Evolutionary conservation across 2,888 invertebrate genomes (phyloP), one percentile per base, ranked within the genome.

Genomic region (Herminia tarsipennalis): DNA sequence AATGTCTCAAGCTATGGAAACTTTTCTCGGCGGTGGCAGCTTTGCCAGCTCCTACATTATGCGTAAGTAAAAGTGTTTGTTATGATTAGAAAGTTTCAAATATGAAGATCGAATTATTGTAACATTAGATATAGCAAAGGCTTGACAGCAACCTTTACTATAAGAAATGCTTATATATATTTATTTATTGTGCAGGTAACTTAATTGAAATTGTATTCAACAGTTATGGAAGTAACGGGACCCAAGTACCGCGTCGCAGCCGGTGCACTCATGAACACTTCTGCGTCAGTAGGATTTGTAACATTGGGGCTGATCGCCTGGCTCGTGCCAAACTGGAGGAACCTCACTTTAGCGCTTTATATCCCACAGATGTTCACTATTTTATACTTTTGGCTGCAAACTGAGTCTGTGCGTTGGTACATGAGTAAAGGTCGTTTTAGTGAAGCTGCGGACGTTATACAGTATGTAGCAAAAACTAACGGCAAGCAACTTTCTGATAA

Each of bases 331-430:
- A 90, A 94, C 34, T 97, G 97, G 96, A 92, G 95, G 49, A 77
- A 92, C 8, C 87, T 95, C 13, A 92, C 96, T 1, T 92, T 94
- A 43, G 92, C 94, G 3, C 83, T 95, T 5, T 96, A 96, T 70
- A 91, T 93, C 0, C 96, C 96, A 0, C 94, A 94, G 8, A 74
- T 95, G 3, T 77, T 95, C 0, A 93, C 95, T 14, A 78, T 96
- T 28, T 78, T 92, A n/a, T 95, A 95, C 72, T 93, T 94, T 61
- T 95, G 95, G 94, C 82, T 95, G 21, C 85, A 95, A 4, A 95
- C 95, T 0, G 96, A 96, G 80, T 95, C 95, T 4, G 93, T 95
- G 2, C 92, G 96, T 44, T 97, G 97, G 97, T 91, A 96, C n/a
- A 83, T 96, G 64, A 94, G 94, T 33, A 94, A 95, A 67, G 94